Evolutionary conservation across 2,888 invertebrate genomes (phyloP), one percentile per base, ranked within the genome.

Genomic region (Eumerus sabulonum): DNA sequence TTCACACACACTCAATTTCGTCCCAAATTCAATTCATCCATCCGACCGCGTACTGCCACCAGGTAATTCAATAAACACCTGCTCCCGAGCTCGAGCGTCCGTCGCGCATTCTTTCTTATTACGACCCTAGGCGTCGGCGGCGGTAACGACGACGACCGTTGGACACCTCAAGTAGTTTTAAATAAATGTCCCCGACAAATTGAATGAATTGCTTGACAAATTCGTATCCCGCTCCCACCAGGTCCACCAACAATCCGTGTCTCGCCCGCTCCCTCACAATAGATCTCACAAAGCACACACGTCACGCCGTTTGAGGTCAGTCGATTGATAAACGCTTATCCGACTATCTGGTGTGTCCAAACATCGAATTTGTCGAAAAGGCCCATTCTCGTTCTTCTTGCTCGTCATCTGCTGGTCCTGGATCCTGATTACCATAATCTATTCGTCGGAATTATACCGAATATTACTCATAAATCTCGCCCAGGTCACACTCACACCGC

Each of bases 401-500:
- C n/a, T 45, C 45, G 1, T 45, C 48, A 67, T 17, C 44, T 35
- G 36, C 14, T 14, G 50, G 17, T 4, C 47, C 48, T 45, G 42
- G n/a, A 14, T 18, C 14, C 13, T 48, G 73, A 77, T 77, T 77
- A 73, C 53, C 77, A 77, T 77, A 77, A 73, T 77, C 72, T 77
- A 63, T 73, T 68, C 73, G 73, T 68, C 42, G 77, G 45, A 63
- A 63, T 73, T 63, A 73, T 73, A 62, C 63, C 27, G 53, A 77
- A 77, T 68, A 77, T 77, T 68, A 77, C 73, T 77, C 73, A 77
- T 77, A 77, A 77, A 77, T 77, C 73, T 72, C 72, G 38, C 36
- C 50, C 54, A 14, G 36, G 38, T 40, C 18, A 17, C 36, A 19
- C 18, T 11, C 16, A 50, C 9, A 60, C 27, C 7, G 2, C 9